These are phyloP conservation scores for Etheostoma nigrum DNA, from an alignment of 2,797 vertebrate species.

Conservation along the genomic window DNA sequence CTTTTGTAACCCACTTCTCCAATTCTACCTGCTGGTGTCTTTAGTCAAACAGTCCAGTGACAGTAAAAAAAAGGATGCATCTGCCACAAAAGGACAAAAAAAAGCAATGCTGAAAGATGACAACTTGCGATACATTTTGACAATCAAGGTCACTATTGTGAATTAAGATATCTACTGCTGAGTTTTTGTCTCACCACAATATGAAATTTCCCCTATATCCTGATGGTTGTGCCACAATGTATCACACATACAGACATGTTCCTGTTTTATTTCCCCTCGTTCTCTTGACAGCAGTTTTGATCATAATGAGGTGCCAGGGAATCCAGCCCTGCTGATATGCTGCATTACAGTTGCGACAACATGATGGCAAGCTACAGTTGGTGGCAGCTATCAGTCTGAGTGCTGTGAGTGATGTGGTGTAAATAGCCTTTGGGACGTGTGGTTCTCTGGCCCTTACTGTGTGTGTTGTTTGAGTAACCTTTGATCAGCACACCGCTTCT, in stretches of 20 bases:
- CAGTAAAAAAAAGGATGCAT: background rate
- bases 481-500: background rate
- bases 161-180: background rate
- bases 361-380: slow-evolving; percentile 68
- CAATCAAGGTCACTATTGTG: slow-evolving; percentile 11
- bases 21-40: slow-evolving; percentile 27
- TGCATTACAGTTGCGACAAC: slow-evolving; percentile 67
- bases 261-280: slow-evolving; percentile 9
- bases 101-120: background rate
- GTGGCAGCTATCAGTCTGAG: slow-evolving; percentile 72
- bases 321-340: slow-evolving; percentile 58
- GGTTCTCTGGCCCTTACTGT: slow-evolving; percentile 22
- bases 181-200: background rate
- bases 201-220: background rate
- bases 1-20: slow-evolving; percentile 34
- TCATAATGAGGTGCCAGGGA: slow-evolving; percentile 46
- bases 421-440: slow-evolving; percentile 63
- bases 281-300: slow-evolving; percentile 58
- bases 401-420: slow-evolving; percentile 38
- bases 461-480: slow-evolving; percentile 35
- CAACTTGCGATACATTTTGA: slow-evolving; percentile 1
- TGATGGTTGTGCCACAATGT: background rate
- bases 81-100: background rate
- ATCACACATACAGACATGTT: slow-evolving; percentile 23
- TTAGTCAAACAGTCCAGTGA: slow-evolving; percentile 23